phyloP scores from a whole-genome alignment of 2,797 vertebrate genomes.

The Eospalax fontanierii region DNA sequence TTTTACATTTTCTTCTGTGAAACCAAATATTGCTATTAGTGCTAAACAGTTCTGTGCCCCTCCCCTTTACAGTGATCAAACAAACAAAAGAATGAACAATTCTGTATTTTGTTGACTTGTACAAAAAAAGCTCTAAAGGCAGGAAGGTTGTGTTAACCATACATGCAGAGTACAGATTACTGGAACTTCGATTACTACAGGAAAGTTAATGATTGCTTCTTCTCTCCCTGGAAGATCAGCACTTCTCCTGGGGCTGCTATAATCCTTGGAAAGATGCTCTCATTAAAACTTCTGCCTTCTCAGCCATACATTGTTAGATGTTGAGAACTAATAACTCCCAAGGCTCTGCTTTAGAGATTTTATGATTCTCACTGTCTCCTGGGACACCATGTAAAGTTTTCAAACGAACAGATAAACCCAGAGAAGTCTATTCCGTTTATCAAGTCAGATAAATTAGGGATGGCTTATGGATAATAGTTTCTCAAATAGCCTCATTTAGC shows the following conservation, averaged over 20 bases:
- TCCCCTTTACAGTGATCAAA: neutral
- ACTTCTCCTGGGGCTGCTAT: neutral
- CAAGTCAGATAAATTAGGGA: neutral
- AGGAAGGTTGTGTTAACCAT: neutral
- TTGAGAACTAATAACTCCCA: slow-evolving; percentile 64
- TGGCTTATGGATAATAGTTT: neutral
- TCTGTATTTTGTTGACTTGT: neutral
- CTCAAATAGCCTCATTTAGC: slow-evolving; percentile 1
- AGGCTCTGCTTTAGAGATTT: neutral
- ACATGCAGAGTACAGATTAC: neutral
- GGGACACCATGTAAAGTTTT: slow-evolving; percentile 73
- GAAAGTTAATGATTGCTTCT: neutral
- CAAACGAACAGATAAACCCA: slow-evolving; percentile 60
- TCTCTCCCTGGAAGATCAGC: neutral
- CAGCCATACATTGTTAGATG: slow-evolving; percentile 61
- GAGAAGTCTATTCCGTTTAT: slow-evolving; percentile 45
- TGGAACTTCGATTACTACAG: neutral
- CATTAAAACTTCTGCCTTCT: slow-evolving; percentile 23
- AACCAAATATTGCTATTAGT: neutral
- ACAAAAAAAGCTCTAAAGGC: neutral
- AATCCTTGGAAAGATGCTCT: slow-evolving; percentile 55
- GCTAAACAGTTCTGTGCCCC: neutral
- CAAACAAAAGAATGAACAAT: neutral
- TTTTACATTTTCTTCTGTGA: slow-evolving; percentile 24
- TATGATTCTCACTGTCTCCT: slow-evolving; percentile 44